These are phyloP conservation scores for Daphoenositta chrysoptera DNA, from an alignment of 2,113 vertebrate species.

Conservation along the genomic window DNA sequence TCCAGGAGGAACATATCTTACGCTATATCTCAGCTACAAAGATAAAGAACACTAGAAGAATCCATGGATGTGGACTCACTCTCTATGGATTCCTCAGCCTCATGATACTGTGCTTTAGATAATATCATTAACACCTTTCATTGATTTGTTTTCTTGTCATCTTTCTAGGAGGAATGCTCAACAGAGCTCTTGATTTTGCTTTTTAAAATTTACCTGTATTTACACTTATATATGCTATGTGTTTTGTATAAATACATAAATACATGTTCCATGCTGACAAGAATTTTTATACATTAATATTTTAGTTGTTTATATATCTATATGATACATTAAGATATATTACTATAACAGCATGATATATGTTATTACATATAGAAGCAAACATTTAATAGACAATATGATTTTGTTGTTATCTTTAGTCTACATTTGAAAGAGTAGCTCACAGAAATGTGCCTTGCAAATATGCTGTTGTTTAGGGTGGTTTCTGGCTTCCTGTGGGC, in stretches of 20 bases:
- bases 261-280: neutral
- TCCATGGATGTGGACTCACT: neutral
- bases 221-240: neutral
- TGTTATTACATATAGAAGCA: neutral
- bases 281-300: neutral
- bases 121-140: neutral
- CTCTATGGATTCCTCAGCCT: neutral
- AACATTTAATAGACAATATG: neutral
- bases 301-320: neutral
- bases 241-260: neutral
- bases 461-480: fast-evolving
- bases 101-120: neutral
- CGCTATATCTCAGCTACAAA: neutral
- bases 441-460: neutral
- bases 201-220: neutral
- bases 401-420: neutral
- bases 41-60: neutral
- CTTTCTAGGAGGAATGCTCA: neutral
- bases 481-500: neutral
- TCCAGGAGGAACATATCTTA: neutral
- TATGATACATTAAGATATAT: neutral
- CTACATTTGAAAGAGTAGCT: neutral
- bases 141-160: neutral
- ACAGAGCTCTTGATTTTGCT: neutral
- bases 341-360: neutral